Conservation (phyloP, 2,888 invertebrate species). For the Gerosis bhagava region DNA sequence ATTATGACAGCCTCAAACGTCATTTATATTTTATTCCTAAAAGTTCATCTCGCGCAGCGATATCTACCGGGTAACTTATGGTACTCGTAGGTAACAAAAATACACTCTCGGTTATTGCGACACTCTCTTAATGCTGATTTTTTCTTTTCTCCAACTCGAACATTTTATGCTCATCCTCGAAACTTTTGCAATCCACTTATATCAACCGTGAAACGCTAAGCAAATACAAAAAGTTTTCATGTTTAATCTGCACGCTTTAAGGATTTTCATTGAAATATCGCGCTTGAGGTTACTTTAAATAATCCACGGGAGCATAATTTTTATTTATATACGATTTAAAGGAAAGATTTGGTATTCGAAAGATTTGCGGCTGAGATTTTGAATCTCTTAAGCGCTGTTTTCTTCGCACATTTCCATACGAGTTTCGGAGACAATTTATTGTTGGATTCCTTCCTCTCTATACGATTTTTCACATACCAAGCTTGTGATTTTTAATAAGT, state of each 20-base stretch:
- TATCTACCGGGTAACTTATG: conserved; percentile 53
- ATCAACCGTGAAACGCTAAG: conserved; percentile 78
- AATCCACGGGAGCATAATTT: conserved; percentile 62
- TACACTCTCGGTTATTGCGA: conserved; percentile 68
- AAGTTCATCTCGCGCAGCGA: conserved; percentile 25
- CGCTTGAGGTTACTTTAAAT: conserved; percentile 67
- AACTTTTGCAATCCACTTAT: conserved; percentile 82
- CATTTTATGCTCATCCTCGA: conserved; percentile 77
- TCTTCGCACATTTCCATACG: conserved; percentile 30
- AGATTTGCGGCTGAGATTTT: conserved; percentile 35
- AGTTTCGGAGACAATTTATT: conserved; percentile 29
- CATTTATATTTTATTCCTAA: conserved; percentile 24
- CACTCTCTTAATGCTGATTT: conserved; percentile 69
- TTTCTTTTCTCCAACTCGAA: conserved; percentile 62
- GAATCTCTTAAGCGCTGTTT: conserved; percentile 33
- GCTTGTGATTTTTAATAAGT: conserved; percentile 11
- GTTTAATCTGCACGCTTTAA: conserved; percentile 77
- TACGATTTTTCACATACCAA: conserved; percentile 13
- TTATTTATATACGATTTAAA: conserved; percentile 51
- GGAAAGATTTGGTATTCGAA: conserved; percentile 34
- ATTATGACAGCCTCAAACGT: conserved; percentile 11
- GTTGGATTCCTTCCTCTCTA: conserved; percentile 12
- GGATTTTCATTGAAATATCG: conserved; percentile 77
- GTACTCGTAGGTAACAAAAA: conserved; percentile 60
- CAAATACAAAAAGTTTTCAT: conserved; percentile 79